phyloP scores from a whole-genome alignment of 2,113 vertebrate species.

The Saccopteryx bilineata region DNA sequence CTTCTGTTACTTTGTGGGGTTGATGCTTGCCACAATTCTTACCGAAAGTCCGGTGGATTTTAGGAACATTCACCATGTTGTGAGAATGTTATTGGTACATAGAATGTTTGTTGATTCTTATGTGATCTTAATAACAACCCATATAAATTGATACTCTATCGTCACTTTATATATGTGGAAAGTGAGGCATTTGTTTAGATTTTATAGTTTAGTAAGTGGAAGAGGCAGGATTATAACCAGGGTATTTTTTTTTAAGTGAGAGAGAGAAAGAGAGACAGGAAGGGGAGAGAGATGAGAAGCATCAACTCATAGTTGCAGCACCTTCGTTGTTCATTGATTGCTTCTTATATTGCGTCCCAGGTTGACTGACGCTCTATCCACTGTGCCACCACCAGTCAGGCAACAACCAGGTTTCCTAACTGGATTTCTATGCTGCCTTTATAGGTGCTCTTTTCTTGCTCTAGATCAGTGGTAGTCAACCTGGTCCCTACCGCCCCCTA shows the following conservation, averaged over 20 bases:
- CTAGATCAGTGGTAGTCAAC: neutral
- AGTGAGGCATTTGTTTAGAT: neutral
- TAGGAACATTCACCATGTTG: neutral
- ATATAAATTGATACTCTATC: neutral
- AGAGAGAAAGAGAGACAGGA: too few species aligned
- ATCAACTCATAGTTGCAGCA: too few species aligned
- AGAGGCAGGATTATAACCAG: neutral
- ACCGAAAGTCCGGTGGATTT: neutral
- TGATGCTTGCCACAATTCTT: neutral
- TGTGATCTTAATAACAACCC: neutral
- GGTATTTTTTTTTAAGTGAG: neutral
- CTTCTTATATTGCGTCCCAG: too few species aligned
- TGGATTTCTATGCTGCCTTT: neutral
- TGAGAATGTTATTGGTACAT: rapidly evolving
- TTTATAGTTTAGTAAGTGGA: neutral
- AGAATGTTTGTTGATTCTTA: neutral
- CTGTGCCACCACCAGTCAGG: too few species aligned
- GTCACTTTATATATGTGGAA: neutral
- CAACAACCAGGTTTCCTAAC: neutral
- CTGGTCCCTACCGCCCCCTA: too few species aligned
- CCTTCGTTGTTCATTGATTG: too few species aligned
- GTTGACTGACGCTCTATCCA: too few species aligned
- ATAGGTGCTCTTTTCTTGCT: neutral
- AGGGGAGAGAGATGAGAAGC: too few species aligned
- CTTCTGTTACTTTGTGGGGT: neutral